These are phyloP conservation scores for Cromileptes altivelis DNA, from an alignment of 2,113 vertebrate genomes.

Conservation along the genomic window DNA sequence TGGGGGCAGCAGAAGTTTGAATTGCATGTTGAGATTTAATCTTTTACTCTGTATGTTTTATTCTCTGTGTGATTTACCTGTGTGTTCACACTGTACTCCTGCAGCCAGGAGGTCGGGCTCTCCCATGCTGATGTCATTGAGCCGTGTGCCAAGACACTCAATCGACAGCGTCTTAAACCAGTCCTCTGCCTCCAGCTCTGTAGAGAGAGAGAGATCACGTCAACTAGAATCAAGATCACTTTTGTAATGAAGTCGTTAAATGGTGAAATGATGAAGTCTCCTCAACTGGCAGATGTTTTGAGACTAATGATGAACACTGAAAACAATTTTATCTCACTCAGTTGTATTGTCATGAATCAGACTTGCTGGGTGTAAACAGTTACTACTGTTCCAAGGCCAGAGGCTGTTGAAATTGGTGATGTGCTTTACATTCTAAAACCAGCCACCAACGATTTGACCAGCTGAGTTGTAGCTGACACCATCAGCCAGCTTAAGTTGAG, in stretches of 20 bases:
- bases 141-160: slow-evolving; percentile 91
- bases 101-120: slow-evolving; percentile 97
- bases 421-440: too few relatives aligned
- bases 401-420: too few relatives aligned
- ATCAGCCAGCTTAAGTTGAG: too few relatives aligned
- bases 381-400: too few relatives aligned
- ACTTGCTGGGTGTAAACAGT: neutral
- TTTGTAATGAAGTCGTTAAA: neutral
- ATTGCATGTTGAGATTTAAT: neutral
- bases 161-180: slow-evolving; percentile 96
- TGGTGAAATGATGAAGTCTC: neutral
- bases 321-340: neutral
- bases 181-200: slow-evolving; percentile 97
- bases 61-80: slow-evolving; percentile 80
- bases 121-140: slow-evolving; percentile 94
- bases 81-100: slow-evolving; percentile 96
- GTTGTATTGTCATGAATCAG: neutral
- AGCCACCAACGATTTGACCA: too few relatives aligned
- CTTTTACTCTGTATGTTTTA: neutral
- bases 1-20: neutral
- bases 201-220: neutral
- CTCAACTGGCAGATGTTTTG: neutral
- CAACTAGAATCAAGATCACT: neutral
- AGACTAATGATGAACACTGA: neutral
- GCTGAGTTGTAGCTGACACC: too few relatives aligned